A percentile compares a stretch with the other conserved stretches of the same genome.
Conservation (phyloP, 2,888 invertebrate species). For the Heterodera filipjevi region DNA sequence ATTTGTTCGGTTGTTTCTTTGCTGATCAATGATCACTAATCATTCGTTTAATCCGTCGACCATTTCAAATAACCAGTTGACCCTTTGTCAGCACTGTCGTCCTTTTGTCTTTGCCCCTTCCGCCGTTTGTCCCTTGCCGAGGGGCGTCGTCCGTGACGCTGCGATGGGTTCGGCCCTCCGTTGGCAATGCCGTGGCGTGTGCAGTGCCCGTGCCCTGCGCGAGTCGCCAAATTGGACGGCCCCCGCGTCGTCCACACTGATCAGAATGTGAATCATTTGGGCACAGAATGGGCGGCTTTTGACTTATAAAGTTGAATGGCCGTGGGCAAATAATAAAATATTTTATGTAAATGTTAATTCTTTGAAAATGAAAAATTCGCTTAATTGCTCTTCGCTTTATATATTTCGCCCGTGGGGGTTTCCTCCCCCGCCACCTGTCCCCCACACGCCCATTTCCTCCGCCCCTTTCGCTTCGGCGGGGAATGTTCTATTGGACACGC, state of each 20-base stretch:
- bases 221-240: conserved; percentile 10
- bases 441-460: background rate
- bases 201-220: background rate
- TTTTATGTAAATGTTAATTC: background rate
- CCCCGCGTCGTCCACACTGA: background rate
- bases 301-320: background rate
- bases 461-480: background rate
- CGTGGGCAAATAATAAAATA: background rate
- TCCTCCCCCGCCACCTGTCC: background rate
- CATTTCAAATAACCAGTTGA: background rate
- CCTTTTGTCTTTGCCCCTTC: background rate
- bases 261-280: conserved; percentile 10
- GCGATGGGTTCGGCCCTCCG: background rate
- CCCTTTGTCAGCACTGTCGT: background rate
- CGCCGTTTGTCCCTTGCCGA: background rate
- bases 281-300: background rate
- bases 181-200: background rate
- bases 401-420: background rate
- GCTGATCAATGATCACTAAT: too few relatives aligned
- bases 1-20: too few relatives aligned
- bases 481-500: background rate
- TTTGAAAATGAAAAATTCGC: background rate
- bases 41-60: too few relatives aligned
- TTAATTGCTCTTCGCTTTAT: background rate
- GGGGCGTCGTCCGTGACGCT: background rate